A percentile compares a stretch with the other conserved stretches of the same genome.
Conservation (phyloP, 2,113 vertebrate genomes). For the Cyanoramphus novaezelandiae region DNA sequence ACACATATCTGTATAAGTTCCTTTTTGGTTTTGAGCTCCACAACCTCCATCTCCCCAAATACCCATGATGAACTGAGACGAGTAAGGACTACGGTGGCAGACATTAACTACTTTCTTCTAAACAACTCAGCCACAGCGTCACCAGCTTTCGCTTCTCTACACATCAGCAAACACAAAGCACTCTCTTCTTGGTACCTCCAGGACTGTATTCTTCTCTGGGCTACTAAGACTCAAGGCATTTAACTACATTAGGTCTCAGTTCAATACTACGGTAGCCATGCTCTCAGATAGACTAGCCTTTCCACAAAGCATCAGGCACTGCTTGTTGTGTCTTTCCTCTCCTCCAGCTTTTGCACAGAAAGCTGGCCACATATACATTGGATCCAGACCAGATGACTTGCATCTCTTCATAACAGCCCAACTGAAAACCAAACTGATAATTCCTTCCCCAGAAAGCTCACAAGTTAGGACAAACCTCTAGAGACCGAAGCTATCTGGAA, state of each 20-base stretch:
- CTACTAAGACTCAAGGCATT: neutral
- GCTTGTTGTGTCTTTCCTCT: neutral
- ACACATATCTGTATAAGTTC: neutral
- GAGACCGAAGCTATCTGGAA: neutral
- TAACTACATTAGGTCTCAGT: neutral
- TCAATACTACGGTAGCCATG: neutral
- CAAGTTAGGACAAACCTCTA: neutral
- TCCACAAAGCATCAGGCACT: neutral
- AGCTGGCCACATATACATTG: neutral
- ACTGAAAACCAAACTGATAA: neutral
- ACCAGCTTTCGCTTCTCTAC: neutral
- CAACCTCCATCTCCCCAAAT: no score
- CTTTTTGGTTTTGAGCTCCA: neutral
- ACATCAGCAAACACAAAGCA: neutral
- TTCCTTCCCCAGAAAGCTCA: neutral
- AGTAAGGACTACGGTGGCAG: neutral
- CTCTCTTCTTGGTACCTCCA: neutral
- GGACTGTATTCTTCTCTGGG: neutral
- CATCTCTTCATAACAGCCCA: neutral
- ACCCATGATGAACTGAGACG: rapidly evolving
- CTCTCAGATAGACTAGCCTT: neutral
- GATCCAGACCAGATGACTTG: neutral
- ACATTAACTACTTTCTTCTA: neutral
- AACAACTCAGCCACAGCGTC: neutral
- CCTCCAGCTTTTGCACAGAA: neutral